Conservation (phyloP, 2,888 invertebrate genomes). For the Schizaphis graminum region DNA sequence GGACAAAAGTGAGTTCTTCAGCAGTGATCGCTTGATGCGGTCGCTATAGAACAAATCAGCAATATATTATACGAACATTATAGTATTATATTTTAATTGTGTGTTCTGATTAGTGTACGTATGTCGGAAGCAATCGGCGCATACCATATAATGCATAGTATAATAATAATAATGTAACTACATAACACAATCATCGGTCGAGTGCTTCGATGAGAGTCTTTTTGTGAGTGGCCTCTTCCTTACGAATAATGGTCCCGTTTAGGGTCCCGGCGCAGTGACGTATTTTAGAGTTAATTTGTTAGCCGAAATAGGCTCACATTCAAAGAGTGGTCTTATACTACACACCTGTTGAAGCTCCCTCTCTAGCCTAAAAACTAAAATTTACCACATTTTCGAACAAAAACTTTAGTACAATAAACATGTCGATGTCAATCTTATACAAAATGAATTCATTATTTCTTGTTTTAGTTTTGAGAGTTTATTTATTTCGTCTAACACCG, state of each 20-base stretch:
- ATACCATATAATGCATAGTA: too few relatives aligned
- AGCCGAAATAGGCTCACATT: not conserved
- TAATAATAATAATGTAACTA: too few relatives aligned
- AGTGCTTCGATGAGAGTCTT: not conserved
- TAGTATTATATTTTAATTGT: too few relatives aligned
- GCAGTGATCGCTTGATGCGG: too few relatives aligned
- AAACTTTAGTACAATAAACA: not conserved
- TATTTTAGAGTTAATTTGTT: not conserved
- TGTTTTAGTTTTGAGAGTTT: not conserved
- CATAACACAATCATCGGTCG: not conserved
- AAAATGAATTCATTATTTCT: not conserved
- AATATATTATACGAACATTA: too few relatives aligned
- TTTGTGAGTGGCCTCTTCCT: not conserved
- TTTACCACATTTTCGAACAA: not conserved
- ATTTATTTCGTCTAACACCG: not conserved
- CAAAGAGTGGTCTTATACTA: not conserved
- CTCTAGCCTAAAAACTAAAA: not conserved
- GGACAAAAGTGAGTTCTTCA: too few relatives aligned
- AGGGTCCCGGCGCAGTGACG: not conserved
- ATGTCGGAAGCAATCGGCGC: too few relatives aligned
- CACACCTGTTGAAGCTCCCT: not conserved
- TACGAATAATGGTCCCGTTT: not conserved
- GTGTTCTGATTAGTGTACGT: too few relatives aligned
- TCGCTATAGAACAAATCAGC: too few relatives aligned
- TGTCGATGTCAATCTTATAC: not conserved